Base-by-base conservation (phyloP, 1,140 invertebrate species). In the Papilio glaucus region DNA sequence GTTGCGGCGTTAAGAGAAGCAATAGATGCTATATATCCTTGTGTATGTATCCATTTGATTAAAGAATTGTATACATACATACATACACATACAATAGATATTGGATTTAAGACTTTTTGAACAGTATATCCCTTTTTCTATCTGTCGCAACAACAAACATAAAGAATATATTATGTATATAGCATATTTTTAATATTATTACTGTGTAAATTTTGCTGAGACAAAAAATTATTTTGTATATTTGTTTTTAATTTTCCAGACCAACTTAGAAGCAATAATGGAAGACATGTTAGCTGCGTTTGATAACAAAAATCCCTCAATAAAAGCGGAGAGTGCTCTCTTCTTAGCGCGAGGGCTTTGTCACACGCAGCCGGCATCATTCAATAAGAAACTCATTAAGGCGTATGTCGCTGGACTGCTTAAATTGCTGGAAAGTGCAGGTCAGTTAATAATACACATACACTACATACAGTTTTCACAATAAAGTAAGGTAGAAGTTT, bases 301-400 rank as follows among this genome's bases (percentile, higher is more conserved):
- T 42, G 96, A 97, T 29, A 99, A 98, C 89, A 99, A 99, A 93
- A 99, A 99, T 94, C 99, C 98, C 0, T 95, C 95, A 10, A 97
- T 99, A 0, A 99, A 99, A 92, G 95, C 97, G 0, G 98, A 99
- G 94, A 98, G 97, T 3, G 96, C 97, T 0, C 86, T 95, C n/a
- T 99, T 99, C 89, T 86, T 99, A 60, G 95, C 97, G 0, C 94
- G 98, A 72, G 96, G 96, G 41, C 97, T 99, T 80, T 94, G 96
- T 18, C 95, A 95, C 78, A 98, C 96, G 15, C 97, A 97, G 60
- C 96, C 98, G 0, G 92, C 95, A 0, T 95, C 96, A 24, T 94
- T 99, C 33, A 98, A 97, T 74, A 99, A 99, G 88, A 99, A 99
- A 92, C 86, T 98, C 1, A 93, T 99, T 0, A 99, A 99, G 91